A percentile compares a stretch with the other conserved stretches of the same genome.
phyloP scores from a whole-genome alignment of 2,797 vertebrate species.

The Takifugu rubripes region DNA sequence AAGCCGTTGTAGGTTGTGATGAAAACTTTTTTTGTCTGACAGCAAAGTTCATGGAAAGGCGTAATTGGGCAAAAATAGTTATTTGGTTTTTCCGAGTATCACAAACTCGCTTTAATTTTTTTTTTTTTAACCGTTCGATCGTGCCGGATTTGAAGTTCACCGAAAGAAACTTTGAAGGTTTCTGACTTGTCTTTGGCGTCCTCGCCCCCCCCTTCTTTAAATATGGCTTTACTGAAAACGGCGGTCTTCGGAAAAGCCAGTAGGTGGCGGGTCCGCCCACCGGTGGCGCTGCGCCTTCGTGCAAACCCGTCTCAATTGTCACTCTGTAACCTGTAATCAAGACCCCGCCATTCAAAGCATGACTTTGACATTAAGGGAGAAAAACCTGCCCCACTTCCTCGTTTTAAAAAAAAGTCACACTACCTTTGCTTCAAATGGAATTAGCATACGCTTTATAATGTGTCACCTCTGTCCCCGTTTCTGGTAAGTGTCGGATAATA shows the following conservation, averaged over 20 bases:
- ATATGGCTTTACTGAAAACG: too few species aligned
- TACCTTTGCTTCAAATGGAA: conserved; percentile 11
- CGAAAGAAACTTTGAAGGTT: too few species aligned
- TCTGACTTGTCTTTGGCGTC: too few species aligned
- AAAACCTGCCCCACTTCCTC: conserved; percentile 57
- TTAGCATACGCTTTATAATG: conserved; percentile 31
- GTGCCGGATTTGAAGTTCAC: neutral
- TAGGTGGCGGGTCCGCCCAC: too few species aligned
- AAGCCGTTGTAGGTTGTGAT: conserved; percentile 16
- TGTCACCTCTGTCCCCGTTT: conserved; percentile 59
- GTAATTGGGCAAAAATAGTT: neutral
- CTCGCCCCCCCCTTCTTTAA: too few species aligned
- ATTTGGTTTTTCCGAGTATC: neutral
- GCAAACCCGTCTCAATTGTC: too few species aligned
- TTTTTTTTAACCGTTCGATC: conserved; percentile 1
- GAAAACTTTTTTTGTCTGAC: conserved; percentile 10
- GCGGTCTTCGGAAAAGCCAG: too few species aligned
- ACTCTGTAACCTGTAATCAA: too few species aligned
- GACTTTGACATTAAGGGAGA: too few species aligned
- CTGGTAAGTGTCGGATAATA: conserved; percentile 62
- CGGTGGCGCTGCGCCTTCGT: too few species aligned
- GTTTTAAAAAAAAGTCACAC: conserved; percentile 21
- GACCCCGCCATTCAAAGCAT: too few species aligned
- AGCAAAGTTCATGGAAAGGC: conserved; percentile 34
- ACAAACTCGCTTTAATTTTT: too few species aligned